These are phyloP conservation scores for Pseudomyrmex pallidus DNA, from an alignment of 1,140 invertebrate genomes.

Conservation along the genomic window DNA sequence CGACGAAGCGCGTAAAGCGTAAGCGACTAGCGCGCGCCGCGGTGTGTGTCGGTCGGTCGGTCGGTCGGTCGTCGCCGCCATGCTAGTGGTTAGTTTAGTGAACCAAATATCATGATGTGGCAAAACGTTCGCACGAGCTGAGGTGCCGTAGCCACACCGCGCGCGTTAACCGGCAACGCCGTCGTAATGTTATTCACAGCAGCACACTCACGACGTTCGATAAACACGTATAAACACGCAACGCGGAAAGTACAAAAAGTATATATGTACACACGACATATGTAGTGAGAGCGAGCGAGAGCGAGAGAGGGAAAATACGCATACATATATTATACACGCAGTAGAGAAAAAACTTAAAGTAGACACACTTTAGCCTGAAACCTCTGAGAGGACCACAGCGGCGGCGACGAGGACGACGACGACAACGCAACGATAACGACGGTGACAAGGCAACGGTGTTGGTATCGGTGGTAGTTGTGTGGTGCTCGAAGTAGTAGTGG, in stretches of 20 bases:
- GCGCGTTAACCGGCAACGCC: slow-evolving; percentile 78
- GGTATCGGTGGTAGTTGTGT: neutral
- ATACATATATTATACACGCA: slow-evolving; percentile 9
- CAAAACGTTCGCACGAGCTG: slow-evolving; percentile 82
- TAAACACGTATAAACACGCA: slow-evolving; percentile 75
- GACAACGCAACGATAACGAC: slow-evolving; percentile 20
- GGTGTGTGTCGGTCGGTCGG: slow-evolving; percentile 77
- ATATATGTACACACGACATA: slow-evolving; percentile 38
- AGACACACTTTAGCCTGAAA: too few species aligned
- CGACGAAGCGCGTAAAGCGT: slow-evolving; percentile 70
- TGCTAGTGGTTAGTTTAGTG: slow-evolving; percentile 85
- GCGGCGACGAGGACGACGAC: neutral
- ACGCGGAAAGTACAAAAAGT: slow-evolving; percentile 74
- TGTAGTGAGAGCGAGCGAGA: neutral
- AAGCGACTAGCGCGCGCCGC: slow-evolving; percentile 74
- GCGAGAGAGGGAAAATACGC: slow-evolving; percentile 8
- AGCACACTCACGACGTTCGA: slow-evolving; percentile 77
- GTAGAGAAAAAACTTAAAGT: slow-evolving; percentile 43
- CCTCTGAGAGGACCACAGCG: slow-evolving; percentile 13
- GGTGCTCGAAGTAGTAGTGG: slow-evolving; percentile 27
- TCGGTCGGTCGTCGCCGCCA: slow-evolving; percentile 84
- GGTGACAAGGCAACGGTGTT: neutral
- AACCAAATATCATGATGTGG: slow-evolving; percentile 86
- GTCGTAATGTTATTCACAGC: slow-evolving; percentile 79
- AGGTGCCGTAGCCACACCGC: slow-evolving; percentile 77